Conservation (phyloP, 1,140 invertebrate genomes). For the Hypsibius dujardini region DNA sequence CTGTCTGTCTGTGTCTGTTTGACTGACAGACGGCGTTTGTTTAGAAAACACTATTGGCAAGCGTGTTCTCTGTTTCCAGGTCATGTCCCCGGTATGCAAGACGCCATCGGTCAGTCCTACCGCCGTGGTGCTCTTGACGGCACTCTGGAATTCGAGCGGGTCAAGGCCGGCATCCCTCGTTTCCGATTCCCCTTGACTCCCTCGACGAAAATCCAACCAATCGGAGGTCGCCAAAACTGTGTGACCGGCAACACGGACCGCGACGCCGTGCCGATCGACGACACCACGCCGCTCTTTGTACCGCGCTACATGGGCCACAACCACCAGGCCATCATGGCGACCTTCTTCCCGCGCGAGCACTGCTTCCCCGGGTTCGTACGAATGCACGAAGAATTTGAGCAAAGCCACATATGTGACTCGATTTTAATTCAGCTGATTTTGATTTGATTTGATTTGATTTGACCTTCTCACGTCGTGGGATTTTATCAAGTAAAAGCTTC, state of each 20-base stretch:
- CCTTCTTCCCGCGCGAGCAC: neutral
- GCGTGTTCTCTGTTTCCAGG: neutral
- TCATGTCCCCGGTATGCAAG: neutral
- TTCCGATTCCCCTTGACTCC: neutral
- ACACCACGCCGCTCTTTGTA: neutral
- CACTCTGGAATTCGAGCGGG: neutral
- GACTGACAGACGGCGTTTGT: neutral
- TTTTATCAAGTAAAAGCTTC: no score
- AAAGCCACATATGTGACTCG: no score
- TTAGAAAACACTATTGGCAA: neutral
- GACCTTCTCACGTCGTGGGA: no score
- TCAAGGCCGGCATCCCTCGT: neutral
- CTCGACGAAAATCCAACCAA: neutral
- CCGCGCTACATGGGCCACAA: constrained; percentile 12
- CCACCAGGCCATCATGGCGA: neutral
- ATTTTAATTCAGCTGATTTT: no score
- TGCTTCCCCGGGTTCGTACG: no score
- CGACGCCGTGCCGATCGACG: neutral
- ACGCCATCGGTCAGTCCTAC: neutral
- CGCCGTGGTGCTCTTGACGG: neutral
- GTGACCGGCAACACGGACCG: neutral
- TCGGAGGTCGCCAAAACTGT: neutral
- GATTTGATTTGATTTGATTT: no score
- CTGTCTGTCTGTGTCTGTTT: no score
- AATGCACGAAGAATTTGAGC: no score